These are phyloP conservation scores for Eriosoma lanigerum DNA, from an alignment of 1,140 invertebrate genomes.

Conservation along the genomic window DNA sequence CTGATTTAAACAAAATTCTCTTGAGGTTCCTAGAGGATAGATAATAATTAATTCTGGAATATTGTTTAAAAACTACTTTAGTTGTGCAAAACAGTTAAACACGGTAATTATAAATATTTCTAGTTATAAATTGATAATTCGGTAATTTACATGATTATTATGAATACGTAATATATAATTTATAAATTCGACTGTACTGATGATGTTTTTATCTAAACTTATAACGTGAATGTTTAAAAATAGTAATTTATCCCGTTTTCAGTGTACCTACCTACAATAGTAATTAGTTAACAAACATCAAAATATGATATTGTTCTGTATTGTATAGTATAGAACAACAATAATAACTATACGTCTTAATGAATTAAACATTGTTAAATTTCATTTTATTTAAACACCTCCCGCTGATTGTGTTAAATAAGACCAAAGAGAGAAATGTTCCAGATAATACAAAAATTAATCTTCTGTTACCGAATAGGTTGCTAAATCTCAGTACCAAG, in stretches of 20 bases:
- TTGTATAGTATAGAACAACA: background rate
- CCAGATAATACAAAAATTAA: conserved; percentile 4
- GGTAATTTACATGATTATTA: too few relatives aligned
- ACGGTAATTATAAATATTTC: background rate
- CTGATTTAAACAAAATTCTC: background rate
- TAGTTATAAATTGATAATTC: too few relatives aligned
- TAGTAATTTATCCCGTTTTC: background rate
- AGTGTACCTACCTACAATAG: background rate
- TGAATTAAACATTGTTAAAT: background rate
- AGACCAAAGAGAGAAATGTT: background rate
- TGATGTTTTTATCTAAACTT: too few relatives aligned
- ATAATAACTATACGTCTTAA: background rate
- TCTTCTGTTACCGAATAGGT: background rate
- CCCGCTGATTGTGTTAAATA: background rate
- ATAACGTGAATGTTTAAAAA: background rate
- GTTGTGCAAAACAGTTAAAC: background rate
- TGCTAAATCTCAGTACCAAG: background rate
- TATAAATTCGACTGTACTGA: too few relatives aligned
- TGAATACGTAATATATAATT: too few relatives aligned
- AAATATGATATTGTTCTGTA: too few relatives aligned
- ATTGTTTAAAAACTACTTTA: conserved; percentile 1
- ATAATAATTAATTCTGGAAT: background rate
- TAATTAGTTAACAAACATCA: background rate
- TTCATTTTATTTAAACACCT: background rate
- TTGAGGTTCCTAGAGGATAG: background rate